These are phyloP conservation scores for Aurelia aurita DNA, from an alignment of 30 jellyfish, hydroid and myxozoan species.

Conservation along the genomic window DNA sequence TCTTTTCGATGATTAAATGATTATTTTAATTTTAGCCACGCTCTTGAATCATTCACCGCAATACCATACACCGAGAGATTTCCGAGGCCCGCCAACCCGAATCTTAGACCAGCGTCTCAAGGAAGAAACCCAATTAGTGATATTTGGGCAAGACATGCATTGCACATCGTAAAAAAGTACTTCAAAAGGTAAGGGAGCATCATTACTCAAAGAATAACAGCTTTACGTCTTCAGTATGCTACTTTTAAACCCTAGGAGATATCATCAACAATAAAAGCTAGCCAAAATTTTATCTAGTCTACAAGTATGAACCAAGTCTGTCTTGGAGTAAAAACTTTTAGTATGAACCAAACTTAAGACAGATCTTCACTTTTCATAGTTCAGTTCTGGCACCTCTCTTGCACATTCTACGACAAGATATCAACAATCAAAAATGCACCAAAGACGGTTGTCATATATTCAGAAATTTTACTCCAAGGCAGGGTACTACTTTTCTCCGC, in stretches of 20 bases:
- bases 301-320: no score
- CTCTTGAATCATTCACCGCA: conserved; percentile 94
- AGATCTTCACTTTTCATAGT: no score
- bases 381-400: no score
- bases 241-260: neutral
- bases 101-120: conserved; percentile 91
- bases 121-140: conserved; percentile 97
- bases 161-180: conserved; percentile 62
- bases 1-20: neutral
- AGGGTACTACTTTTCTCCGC: no score
- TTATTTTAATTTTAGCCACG: conserved; percentile 69
- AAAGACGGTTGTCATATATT: no score
- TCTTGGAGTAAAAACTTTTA: no score
- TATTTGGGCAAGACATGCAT: conserved; percentile 87
- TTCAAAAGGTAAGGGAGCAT: conserved; percentile 63
- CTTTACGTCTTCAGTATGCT: neutral
- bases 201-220: neutral
- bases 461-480: no score
- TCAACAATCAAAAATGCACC: no score
- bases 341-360: no score
- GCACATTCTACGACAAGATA: no score
- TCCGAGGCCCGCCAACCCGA: conserved; percentile 94
- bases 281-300: no score
- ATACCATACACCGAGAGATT: conserved; percentile 95
- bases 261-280: neutral